Conservation (phyloP, 1,140 invertebrate genomes). For the Dysdera silvatica region DNA sequence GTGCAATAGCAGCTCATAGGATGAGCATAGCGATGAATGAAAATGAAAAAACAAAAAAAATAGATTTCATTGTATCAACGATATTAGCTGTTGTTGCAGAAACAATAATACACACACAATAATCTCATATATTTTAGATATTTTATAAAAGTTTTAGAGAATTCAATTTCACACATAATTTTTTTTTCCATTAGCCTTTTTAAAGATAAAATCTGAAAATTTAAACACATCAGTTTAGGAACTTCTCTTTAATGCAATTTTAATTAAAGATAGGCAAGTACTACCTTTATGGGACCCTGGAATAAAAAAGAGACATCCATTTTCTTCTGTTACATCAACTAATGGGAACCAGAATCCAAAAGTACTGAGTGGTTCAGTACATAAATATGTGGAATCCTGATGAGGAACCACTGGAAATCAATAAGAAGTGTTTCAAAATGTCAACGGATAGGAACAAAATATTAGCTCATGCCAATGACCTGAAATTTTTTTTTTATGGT, state of each 20-base stretch:
- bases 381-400: slow-evolving; percentile 66
- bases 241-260: neutral
- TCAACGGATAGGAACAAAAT: too few relatives aligned
- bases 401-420: slow-evolving; percentile 55
- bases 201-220: neutral
- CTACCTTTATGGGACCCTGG: slow-evolving; percentile 72
- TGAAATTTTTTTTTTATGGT: too few relatives aligned
- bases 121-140: neutral
- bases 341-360: slow-evolving; percentile 51
- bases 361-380: slow-evolving; percentile 40
- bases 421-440: neutral
- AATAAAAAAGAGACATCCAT: slow-evolving; percentile 89
- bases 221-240: neutral
- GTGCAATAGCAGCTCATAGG: too few relatives aligned
- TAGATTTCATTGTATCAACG: too few relatives aligned
- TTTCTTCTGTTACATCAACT: slow-evolving; percentile 57
- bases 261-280: neutral
- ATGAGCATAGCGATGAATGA: too few relatives aligned
- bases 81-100: neutral
- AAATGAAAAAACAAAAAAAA: too few relatives aligned
- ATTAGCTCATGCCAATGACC: too few relatives aligned
- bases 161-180: too few relatives aligned
- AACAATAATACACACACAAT: neutral
- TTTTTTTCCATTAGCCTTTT: neutral
- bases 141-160: neutral